A percentile compares a stretch with the other conserved stretches of the same genome.
phyloP scores from a whole-genome alignment of 2,797 vertebrate species.

The Lepilemur ruficaudatus region DNA sequence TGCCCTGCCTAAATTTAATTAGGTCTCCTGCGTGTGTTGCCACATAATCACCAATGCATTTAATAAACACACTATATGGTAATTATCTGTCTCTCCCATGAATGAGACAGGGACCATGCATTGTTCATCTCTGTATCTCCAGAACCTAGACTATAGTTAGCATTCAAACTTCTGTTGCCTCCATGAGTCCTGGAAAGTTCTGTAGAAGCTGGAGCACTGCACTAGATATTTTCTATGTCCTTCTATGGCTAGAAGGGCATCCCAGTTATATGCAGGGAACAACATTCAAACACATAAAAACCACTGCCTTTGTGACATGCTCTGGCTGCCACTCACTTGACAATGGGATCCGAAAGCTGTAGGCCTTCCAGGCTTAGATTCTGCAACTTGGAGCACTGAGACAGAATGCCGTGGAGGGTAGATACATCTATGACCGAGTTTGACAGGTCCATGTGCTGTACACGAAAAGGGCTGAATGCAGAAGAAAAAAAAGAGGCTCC shows the following conservation, averaged over 20 bases:
- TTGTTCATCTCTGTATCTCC: background rate
- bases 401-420: constrained; percentile 87
- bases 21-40: background rate
- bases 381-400: constrained; percentile 87
- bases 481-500: background rate
- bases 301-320: background rate
- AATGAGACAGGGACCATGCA: background rate
- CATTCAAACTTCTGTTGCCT: background rate
- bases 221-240: background rate
- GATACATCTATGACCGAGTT: constrained; percentile 87
- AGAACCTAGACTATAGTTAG: background rate
- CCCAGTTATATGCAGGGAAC: background rate
- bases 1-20: background rate
- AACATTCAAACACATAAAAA: background rate
- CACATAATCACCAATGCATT: background rate
- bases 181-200: background rate
- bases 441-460: constrained; percentile 93
- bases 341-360: constrained; percentile 88
- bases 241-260: background rate
- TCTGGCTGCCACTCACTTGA: constrained; percentile 83
- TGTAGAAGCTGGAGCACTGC: background rate
- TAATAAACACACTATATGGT: background rate
- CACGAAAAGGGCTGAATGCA: constrained; percentile 84
- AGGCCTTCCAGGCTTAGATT: constrained; percentile 94
- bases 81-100: background rate